Evolutionary conservation across 2,888 invertebrate species (phyloP).

Genomic region (Stomorhina lunata): DNA sequence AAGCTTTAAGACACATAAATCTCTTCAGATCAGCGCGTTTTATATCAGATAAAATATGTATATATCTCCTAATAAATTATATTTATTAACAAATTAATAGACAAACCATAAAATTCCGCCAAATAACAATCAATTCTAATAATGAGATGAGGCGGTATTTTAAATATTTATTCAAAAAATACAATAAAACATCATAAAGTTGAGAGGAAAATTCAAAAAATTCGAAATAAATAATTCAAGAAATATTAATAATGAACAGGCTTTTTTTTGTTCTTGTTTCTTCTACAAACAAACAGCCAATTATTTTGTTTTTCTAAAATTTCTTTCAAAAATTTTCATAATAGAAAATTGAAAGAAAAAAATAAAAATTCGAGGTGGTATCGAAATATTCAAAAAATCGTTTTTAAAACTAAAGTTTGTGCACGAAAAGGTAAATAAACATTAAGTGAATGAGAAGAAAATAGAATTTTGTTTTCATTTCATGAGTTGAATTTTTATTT

Average conservation of each 20-base stretch:
- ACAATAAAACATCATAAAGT: not conserved
- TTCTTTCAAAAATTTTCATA: not conserved
- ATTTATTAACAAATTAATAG: slow-evolving; percentile 40
- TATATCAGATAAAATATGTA: not conserved
- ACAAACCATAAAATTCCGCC: slow-evolving; percentile 9
- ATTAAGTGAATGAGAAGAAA: not conserved
- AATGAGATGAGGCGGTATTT: not conserved
- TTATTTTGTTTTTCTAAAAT: not conserved
- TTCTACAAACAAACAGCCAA: not conserved
- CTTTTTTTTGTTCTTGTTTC: not conserved
- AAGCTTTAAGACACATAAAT: no score
- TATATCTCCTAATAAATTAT: slow-evolving; percentile 1
- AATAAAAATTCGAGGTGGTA: not conserved
- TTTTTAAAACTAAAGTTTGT: slow-evolving; percentile 10
- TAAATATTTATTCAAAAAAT: slow-evolving; percentile 6
- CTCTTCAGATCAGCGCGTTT: not conserved
- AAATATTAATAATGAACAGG: not conserved
- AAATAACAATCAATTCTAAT: slow-evolving; percentile 26
- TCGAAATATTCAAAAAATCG: slow-evolving; percentile 7
- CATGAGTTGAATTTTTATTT: no score
- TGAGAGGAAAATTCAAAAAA: no score
- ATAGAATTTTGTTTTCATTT: slow-evolving; percentile 28
- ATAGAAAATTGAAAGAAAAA: not conserved
- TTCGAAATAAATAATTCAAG: no score
- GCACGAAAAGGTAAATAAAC: not conserved